Evolutionary conservation across 2,797 vertebrate species (phyloP).

Genomic region (Chrysocyon brachyurus): DNA sequence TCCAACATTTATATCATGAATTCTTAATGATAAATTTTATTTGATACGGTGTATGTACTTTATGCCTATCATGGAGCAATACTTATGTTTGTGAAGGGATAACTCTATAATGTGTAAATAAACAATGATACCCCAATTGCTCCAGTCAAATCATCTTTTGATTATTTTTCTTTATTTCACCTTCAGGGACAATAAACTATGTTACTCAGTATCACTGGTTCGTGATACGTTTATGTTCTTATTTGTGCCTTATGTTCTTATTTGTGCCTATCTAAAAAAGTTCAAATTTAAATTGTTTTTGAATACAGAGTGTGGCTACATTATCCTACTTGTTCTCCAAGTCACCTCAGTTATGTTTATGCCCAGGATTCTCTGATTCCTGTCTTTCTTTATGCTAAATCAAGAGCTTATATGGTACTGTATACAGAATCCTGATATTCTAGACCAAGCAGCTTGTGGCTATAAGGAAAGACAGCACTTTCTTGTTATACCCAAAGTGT

Average conservation of each 20-base stretch:
- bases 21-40: not conserved
- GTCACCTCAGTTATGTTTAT: slow-evolving; percentile 12
- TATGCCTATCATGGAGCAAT: not conserved
- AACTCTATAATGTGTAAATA: not conserved
- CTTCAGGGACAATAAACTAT: not conserved
- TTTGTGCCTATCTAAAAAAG: not conserved
- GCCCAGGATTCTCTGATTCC: not conserved
- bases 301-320: not conserved
- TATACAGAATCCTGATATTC: not conserved
- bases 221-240: not conserved
- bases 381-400: not conserved
- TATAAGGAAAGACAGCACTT: not conserved
- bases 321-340: not conserved
- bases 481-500: not conserved
- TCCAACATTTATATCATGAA: not conserved
- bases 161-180: slow-evolving; percentile 42
- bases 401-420: not conserved
- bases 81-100: not conserved
- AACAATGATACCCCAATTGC: not conserved
- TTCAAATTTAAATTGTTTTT: not conserved
- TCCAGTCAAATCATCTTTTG: slow-evolving; percentile 25
- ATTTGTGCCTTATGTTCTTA: not conserved
- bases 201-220: not conserved
- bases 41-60: not conserved
- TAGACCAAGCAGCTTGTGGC: not conserved